Base-by-base conservation (phyloP, 2,888 invertebrate genomes). In the Arenicola marina region DNA sequence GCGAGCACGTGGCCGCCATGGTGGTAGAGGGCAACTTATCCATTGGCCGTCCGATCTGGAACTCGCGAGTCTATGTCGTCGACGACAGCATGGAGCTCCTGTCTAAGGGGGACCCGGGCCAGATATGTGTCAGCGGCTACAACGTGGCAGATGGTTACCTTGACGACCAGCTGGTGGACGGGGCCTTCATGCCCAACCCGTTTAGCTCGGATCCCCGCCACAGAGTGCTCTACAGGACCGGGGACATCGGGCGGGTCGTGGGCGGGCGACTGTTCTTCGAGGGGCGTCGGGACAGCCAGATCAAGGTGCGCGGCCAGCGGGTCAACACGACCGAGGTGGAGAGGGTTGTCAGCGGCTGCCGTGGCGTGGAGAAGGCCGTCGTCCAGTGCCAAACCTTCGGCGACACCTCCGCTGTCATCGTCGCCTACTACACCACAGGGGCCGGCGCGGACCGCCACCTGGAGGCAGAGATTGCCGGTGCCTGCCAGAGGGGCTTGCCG, bases 251-350 rank as follows among this genome's bases (percentile, higher is more conserved):
- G 0, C 87, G 88, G 15, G 83, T 92, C 0, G 86, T 88, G 57
- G 89, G 90, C 69, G 89, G 88, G 0, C 87, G 87, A 4, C 82
- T 93, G 31, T 57, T 69, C 11, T 81, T 89, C 61, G 92, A 92
- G 73, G 93, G 93, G 0, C 87, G 93, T 4, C 33, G 55, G 7
- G 67, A 67, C 44, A 32, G 45, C 7, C 67, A 67, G 32, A 62
- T 68, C 18, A 68, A 66, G 38, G 67, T 66, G 15, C 21, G 66
- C 2, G 66, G 69, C 21, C 60, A 67, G 43, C 86, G 93, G 2
- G 92, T 94, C 0, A 92, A 93, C 77, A 84, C 93, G 58, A 87
- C 89, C 0, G 93, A 94, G 85, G 89, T 94, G 0, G 92, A 93
- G 32, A 58, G 33, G 18, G 60, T 61, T 2, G 51, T 67, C 29